A percentile compares a stretch with the other conserved stretches of the same genome.
phyloP scores from a whole-genome alignment of 2,797 vertebrate genomes.

The Zenarchopterus dispar region DNA sequence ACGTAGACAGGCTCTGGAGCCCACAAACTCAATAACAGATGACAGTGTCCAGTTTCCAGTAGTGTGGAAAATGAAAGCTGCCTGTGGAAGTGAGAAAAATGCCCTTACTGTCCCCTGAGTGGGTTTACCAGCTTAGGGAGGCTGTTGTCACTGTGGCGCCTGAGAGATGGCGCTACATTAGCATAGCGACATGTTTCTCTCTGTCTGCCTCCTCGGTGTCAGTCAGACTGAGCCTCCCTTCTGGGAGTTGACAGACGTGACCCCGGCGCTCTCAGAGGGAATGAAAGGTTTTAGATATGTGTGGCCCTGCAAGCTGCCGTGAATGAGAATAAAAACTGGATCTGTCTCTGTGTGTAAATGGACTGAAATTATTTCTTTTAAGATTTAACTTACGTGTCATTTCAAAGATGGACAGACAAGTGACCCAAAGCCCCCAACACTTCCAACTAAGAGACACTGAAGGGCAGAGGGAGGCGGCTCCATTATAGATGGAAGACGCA shows the following conservation, averaged over 20 bases:
- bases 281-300: constrained; percentile 36
- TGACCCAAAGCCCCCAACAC: constrained; percentile 18
- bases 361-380: constrained; percentile 45
- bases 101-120: constrained; percentile 45
- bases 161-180: constrained; percentile 44
- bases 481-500: too few relatives aligned
- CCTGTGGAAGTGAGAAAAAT: constrained; percentile 66
- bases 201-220: constrained; percentile 38
- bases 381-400: constrained; percentile 26
- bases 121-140: constrained; percentile 21
- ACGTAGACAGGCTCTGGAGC: constrained; percentile 40
- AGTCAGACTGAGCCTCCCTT: constrained; percentile 43
- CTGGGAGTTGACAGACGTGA: constrained; percentile 48
- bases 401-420: constrained; percentile 42
- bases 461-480: too few relatives aligned
- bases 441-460: too few relatives aligned
- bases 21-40: constrained; percentile 65
- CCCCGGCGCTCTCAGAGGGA: constrained; percentile 20
- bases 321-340: constrained; percentile 30
- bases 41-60: constrained; percentile 74
- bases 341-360: constrained; percentile 43
- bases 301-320: constrained; percentile 29
- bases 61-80: constrained; percentile 74
- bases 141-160: constrained; percentile 35
- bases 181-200: constrained; percentile 50